Evolutionary conservation across 1,140 invertebrate species (phyloP), one percentile per base, ranked within the genome.

Genomic region (Drosophila mojavensis): DNA sequence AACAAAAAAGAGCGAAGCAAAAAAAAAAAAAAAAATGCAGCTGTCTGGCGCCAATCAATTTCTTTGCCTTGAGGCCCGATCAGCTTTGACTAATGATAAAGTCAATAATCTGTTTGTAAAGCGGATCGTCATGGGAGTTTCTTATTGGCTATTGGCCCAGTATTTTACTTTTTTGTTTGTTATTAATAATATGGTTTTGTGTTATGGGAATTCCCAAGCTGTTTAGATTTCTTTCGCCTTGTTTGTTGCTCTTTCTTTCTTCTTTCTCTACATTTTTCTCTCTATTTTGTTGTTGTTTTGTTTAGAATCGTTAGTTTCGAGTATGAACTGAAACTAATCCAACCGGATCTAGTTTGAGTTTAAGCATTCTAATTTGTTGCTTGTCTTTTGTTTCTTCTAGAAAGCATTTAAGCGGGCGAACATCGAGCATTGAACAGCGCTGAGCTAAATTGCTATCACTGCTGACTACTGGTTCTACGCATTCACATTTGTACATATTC

Each of bases 321-420:
- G 65, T 73, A 72, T 68, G 66, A 75, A 76, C 72, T 67, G 54
- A 75, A 72, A 74, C 70, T 15, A 30, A 61, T 51, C 69, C 69
- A 90, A 90, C 85, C 85, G 85, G 86, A 90, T 90, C 79, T 82
- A 82, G 82, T 81, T 86, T 79, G 69, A 50, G 70, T 47, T 63
- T 65, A 66, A 62, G 58, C 56, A 68, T 58, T 11, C 24, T 30
- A 7, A 17, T 55, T 55, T 65, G 4, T 53, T 51, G 43, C 33
- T 50, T 59, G 9, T 47, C 3, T 45, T 6, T 11, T 24, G 11
- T 11, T 24, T 28, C 3, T 26, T 50, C 20, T 58, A 4, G 28
- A 64, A 41, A 77, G 61, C 61, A 66, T 51, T 50, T 50, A 26
- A 26, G 20, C 48, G 45, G n/a, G 26, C 5, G 33, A 13, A 6